Conservation (phyloP, 2,113 vertebrate species). For the Geothlypis trichas region DNA sequence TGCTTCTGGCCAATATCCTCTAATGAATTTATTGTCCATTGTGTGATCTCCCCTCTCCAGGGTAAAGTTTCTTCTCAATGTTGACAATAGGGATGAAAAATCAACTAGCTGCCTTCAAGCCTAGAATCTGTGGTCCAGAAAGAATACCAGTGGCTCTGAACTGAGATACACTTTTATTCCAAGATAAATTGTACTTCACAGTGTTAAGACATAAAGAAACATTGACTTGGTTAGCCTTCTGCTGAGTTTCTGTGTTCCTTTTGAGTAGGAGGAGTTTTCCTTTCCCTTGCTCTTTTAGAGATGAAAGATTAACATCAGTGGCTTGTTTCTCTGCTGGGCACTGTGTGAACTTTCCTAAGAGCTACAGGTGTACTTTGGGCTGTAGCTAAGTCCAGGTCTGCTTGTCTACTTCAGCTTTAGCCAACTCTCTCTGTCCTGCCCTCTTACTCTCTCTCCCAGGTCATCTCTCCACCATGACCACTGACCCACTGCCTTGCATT, state of each 20-base stretch:
- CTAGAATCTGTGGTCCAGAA: background rate
- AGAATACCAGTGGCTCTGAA: background rate
- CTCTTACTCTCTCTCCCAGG: background rate
- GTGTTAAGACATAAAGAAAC: background rate
- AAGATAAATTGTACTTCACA: background rate
- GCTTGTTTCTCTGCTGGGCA: background rate
- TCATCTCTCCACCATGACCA: background rate
- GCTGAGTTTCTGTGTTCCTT: background rate
- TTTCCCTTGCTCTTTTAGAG: background rate
- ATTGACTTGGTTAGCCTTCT: background rate
- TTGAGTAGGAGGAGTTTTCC: background rate
- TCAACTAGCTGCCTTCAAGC: background rate
- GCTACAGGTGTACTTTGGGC: background rate
- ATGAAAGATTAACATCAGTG: background rate
- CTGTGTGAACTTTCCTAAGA: background rate
- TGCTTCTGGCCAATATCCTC: slow-evolving; percentile 75
- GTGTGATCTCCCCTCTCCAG: slow-evolving; percentile 65
- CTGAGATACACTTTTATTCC: background rate
- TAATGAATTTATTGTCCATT: slow-evolving; percentile 73
- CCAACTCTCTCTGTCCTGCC: background rate
- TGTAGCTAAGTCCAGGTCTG: background rate
- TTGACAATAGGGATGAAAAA: background rate
- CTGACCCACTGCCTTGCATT: background rate
- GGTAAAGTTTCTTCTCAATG: slow-evolving; percentile 38
- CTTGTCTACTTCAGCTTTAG: background rate